Evolutionary conservation across 2,797 vertebrate species (phyloP), one percentile per base, ranked within the genome.

Genomic region (Dendrocincla tyrannina): DNA sequence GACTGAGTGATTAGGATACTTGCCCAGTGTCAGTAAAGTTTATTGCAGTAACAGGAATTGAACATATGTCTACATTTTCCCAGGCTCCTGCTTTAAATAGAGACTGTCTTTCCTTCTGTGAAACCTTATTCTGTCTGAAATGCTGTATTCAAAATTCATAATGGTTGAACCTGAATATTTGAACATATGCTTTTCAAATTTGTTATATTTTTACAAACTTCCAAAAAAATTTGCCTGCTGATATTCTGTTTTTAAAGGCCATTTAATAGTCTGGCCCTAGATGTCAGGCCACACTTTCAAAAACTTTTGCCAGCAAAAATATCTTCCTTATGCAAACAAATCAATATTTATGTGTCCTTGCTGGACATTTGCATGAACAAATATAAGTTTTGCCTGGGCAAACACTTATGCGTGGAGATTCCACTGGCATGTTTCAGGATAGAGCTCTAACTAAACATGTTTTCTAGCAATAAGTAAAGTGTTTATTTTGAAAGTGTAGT

Each of bases 321-420:
- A 96, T 60, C 91, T 89, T 93, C 53, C 77, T 79, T 91, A 33
- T 2, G 56, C 59, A 93, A 93, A 91, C 89, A 94, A 74, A 95
- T 95, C 84, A 92, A 84, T 95, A 93, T 96, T 96, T 96, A 50
- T 67, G n/a, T 88, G 88, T 93, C 70, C 91, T 91, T 73, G 70
- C 60, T 95, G 89, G 70, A 94, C 52, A 96, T 97, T 97, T 96
- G 47, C 95, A 95, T 93, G 95, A 95, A 63, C 88, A 96, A 97
- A 97, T 88, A 96, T 18, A 59, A 75, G 73, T 81, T 93, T 94
- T 95, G 46, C 85, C 87, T 92, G 66, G 42, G 70, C 76, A 94
- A 97, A 96, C 76, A 95, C 20, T 84, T 72, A 19, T 81, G 69
- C 59, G 67, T 79, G 85, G 89, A 94, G 70, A 28, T 27, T 92